These are phyloP conservation scores for Priocnemis perturbator DNA, from an alignment of 2,888 invertebrate genomes.

Conservation along the genomic window DNA sequence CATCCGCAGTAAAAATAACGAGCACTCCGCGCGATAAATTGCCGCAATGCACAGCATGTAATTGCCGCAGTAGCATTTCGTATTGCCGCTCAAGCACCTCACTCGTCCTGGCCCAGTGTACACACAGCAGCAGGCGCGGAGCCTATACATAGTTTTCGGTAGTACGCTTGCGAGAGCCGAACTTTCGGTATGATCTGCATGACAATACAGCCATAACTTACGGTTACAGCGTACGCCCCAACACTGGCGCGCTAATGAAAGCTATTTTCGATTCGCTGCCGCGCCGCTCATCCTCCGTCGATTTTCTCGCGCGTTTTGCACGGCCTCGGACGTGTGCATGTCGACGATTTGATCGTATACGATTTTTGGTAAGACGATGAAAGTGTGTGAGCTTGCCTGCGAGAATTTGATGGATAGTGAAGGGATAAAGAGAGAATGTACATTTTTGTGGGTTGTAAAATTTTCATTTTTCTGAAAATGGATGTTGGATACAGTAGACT, in stretches of 20 bases:
- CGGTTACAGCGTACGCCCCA: constrained; percentile 19
- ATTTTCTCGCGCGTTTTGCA: not conserved
- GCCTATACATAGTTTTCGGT: constrained; percentile 29
- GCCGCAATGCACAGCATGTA: constrained; percentile 31
- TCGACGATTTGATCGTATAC: not conserved
- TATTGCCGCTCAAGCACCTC: constrained; percentile 28
- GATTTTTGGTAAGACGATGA: too few species aligned
- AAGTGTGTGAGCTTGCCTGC: too few species aligned
- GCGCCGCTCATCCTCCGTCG: not conserved
- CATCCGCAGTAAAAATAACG: constrained; percentile 40
- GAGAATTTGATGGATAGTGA: too few species aligned
- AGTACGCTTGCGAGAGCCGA: constrained; percentile 13
- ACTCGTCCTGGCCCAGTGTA: not conserved
- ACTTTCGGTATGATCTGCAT: constrained; percentile 41
- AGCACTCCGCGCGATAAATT: constrained; percentile 36
- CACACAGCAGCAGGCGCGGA: constrained; percentile 4
- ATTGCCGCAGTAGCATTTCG: constrained; percentile 34
- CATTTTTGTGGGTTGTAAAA: too few species aligned
- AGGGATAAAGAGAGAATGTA: too few species aligned
- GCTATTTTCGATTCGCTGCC: constrained; percentile 28
- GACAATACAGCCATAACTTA: constrained; percentile 39
- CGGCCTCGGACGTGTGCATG: not conserved
- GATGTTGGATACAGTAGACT: too few species aligned
- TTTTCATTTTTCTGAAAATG: too few species aligned
- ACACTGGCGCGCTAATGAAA: constrained; percentile 28